Evolutionary conservation across 2,797 vertebrate genomes (phyloP).

Genomic region (Falco novaeseelandiae): DNA sequence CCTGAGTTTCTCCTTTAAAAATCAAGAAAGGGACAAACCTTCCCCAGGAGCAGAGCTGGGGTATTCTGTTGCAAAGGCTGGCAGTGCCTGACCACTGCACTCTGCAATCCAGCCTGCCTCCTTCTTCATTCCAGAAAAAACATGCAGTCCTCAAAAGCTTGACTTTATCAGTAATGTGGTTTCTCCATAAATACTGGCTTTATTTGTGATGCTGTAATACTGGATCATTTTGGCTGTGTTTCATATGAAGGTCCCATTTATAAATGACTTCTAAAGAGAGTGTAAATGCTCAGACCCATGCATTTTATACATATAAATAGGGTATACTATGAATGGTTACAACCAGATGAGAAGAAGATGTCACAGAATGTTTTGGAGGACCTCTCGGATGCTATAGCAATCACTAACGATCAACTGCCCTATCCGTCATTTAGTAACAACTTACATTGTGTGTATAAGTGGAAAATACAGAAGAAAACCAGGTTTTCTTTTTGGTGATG

Average conservation of each 20-base stretch:
- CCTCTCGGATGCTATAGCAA: background rate
- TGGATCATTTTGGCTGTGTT: background rate
- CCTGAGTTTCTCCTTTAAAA: background rate
- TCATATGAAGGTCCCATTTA: background rate
- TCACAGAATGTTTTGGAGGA: background rate
- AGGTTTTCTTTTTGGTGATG: background rate
- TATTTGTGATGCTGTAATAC: background rate
- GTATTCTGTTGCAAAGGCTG: background rate
- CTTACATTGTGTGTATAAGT: background rate
- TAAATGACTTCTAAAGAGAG: background rate
- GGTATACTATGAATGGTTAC: background rate
- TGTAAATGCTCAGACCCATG: background rate
- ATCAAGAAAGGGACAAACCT: background rate
- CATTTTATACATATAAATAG: background rate
- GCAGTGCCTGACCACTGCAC: accelerated
- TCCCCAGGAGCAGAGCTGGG: background rate
- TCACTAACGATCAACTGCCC: background rate
- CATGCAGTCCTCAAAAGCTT: background rate
- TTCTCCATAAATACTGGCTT: background rate
- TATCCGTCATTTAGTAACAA: background rate
- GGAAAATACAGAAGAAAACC: background rate
- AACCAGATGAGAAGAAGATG: background rate
- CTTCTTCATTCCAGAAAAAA: background rate
- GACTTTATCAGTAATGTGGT: background rate
- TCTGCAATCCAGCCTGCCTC: background rate